Evolutionary conservation across 2,888 invertebrate species (phyloP).

Genomic region (Thymelicus acteon): DNA sequence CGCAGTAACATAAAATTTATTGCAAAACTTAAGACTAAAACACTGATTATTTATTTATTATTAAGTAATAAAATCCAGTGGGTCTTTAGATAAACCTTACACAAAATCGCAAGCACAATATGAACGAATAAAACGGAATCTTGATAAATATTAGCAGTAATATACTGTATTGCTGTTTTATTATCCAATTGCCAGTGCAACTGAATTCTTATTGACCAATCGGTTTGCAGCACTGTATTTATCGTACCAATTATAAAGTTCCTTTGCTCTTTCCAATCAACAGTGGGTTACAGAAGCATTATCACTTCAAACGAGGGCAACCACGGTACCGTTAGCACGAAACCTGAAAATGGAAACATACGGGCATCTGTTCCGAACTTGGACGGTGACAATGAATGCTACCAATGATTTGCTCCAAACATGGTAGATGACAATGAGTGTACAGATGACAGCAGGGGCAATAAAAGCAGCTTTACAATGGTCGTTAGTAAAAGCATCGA

Average conservation of each 20-base stretch:
- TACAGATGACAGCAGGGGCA: constrained; percentile 35
- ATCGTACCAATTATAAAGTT: constrained; percentile 60
- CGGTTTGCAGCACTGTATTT: constrained; percentile 52
- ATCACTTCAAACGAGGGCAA: constrained; percentile 71
- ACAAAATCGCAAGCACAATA: constrained; percentile 26
- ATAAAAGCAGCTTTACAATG: constrained; percentile 36
- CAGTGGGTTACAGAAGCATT: constrained; percentile 65
- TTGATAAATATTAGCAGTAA: constrained; percentile 35
- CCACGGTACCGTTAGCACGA: constrained; percentile 65
- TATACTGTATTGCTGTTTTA: constrained; percentile 33
- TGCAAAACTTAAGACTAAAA: neutral
- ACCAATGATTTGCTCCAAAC: constrained; percentile 36
- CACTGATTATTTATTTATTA: constrained; percentile 4
- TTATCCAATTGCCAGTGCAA: constrained; percentile 29
- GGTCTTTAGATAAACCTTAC: constrained; percentile 19
- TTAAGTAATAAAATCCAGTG: constrained; percentile 28
- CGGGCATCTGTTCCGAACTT: constrained; percentile 48
- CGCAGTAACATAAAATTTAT: neutral
- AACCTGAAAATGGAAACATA: constrained; percentile 57
- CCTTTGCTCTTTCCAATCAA: constrained; percentile 57
- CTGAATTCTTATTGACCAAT: constrained; percentile 37
- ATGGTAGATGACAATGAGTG: constrained; percentile 37
- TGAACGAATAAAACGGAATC: constrained; percentile 33
- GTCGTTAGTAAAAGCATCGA: constrained; percentile 35
- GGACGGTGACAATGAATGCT: constrained; percentile 38